Evolutionary conservation across 2,797 vertebrate genomes (phyloP).

Genomic region (Halcyon leucocephala): DNA sequence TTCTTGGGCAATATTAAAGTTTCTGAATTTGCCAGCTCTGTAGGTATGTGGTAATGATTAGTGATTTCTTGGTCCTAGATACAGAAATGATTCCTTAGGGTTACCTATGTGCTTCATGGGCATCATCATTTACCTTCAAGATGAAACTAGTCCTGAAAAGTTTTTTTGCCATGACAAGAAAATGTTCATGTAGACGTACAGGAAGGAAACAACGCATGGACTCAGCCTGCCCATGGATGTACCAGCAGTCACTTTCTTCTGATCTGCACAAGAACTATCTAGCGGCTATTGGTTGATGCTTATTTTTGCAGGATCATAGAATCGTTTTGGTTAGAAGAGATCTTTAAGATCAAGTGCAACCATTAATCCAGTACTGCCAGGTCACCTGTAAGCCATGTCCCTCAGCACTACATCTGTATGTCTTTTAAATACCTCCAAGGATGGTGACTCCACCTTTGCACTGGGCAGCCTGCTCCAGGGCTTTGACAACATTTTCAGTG

Average conservation of each 20-base stretch:
- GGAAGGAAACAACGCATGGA: not conserved
- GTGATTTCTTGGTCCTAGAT: not conserved
- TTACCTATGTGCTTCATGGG: not conserved
- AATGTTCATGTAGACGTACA: fast-evolving
- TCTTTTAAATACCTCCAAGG: no score
- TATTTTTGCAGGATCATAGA: not conserved
- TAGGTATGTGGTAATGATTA: not conserved
- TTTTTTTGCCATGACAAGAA: not conserved
- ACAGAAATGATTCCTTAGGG: not conserved
- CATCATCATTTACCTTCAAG: not conserved
- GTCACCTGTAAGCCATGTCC: no score
- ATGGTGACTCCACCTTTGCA: no score
- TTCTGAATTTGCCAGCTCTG: not conserved
- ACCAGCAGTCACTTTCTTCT: not conserved
- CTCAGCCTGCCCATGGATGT: not conserved
- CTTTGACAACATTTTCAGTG: no score
- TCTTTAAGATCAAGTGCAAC: no score
- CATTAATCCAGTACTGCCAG: no score
- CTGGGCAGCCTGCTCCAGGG: no score
- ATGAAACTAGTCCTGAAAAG: not conserved
- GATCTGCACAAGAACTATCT: not conserved
- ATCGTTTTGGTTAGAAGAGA: no score
- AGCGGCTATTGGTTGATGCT: not conserved
- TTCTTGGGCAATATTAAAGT: not conserved
- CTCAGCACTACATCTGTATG: no score